These are phyloP conservation scores for Lacerta agilis DNA, from an alignment of 2,797 vertebrate genomes.

Conservation along the genomic window DNA sequence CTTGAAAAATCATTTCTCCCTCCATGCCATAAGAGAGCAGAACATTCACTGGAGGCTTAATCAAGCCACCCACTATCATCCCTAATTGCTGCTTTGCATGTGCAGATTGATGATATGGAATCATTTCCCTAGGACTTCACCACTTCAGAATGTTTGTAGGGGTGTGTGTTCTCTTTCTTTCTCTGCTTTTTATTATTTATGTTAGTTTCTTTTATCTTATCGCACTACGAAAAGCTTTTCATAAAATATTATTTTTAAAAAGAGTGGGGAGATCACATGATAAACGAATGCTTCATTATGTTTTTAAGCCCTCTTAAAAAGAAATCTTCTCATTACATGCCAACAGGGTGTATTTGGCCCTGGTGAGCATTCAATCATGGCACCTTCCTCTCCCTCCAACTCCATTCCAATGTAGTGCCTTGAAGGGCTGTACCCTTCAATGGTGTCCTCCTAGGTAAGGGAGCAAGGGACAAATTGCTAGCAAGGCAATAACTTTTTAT, in stretches of 20 bases:
- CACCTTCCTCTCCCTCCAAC: too few species aligned
- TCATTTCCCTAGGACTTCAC: not conserved
- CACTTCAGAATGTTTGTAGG: not conserved
- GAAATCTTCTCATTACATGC: not conserved
- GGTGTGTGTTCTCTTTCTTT: too few species aligned
- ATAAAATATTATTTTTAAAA: too few species aligned
- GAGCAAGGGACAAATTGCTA: not conserved
- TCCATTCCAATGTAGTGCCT: not conserved
- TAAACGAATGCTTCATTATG: not conserved
- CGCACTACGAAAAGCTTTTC: too few species aligned
- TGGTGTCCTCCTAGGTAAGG: not conserved
- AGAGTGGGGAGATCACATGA: too few species aligned
- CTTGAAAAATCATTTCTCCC: not conserved
- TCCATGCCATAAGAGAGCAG: not conserved
- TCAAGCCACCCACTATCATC: not conserved
- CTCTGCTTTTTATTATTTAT: too few species aligned
- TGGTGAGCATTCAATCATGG: not conserved
- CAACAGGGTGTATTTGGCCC: not conserved
- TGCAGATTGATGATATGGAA: not conserved
- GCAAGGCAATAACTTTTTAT: not conserved
- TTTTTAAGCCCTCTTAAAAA: too few species aligned
- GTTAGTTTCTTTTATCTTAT: too few species aligned
- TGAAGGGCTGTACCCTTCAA: not conserved
- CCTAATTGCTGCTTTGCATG: not conserved
- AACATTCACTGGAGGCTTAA: not conserved